Conservation (phyloP, 30 jellyfish, hydroid and myxozoan genomes). For the Pelagia noctiluca region DNA sequence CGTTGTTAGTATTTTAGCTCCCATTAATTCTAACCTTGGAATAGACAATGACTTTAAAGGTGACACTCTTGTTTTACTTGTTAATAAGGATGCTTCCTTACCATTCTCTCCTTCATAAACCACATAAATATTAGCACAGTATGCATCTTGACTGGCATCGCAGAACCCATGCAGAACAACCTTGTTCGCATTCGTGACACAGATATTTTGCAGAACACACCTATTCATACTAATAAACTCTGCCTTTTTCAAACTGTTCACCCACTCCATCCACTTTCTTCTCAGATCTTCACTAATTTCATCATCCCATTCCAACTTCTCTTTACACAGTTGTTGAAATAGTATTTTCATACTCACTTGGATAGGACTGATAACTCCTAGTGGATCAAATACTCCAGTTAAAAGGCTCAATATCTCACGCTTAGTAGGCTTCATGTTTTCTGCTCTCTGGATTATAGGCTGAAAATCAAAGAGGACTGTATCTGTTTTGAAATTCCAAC, state of each 20-base stretch:
- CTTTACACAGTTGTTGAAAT: slow-evolving; percentile 1
- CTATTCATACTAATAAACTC: neutral
- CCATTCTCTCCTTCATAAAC: slow-evolving; percentile 4
- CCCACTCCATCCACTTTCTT: neutral
- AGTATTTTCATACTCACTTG: neutral
- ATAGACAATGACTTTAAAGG: neutral
- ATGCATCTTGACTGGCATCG: neutral
- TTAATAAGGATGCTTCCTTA: neutral
- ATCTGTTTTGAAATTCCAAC: neutral
- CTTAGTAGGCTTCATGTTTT: neutral
- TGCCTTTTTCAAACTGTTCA: neutral
- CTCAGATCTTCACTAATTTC: neutral
- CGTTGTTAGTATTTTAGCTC: too few relatives aligned
- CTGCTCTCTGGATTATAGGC: neutral
- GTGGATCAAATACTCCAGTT: neutral
- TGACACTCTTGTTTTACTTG: neutral
- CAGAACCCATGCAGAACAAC: neutral
- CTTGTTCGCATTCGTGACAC: neutral
- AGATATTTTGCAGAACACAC: too few relatives aligned
- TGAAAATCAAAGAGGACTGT: neutral
- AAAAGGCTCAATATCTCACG: neutral
- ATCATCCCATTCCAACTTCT: slow-evolving; percentile 17
- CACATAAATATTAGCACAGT: neutral
- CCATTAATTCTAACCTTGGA: slow-evolving; percentile 16
- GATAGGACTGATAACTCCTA: slow-evolving; percentile 8